These are phyloP conservation scores for Leptinotarsa undecemlineata DNA, from an alignment of 1,140 invertebrate species.

Conservation along the genomic window DNA sequence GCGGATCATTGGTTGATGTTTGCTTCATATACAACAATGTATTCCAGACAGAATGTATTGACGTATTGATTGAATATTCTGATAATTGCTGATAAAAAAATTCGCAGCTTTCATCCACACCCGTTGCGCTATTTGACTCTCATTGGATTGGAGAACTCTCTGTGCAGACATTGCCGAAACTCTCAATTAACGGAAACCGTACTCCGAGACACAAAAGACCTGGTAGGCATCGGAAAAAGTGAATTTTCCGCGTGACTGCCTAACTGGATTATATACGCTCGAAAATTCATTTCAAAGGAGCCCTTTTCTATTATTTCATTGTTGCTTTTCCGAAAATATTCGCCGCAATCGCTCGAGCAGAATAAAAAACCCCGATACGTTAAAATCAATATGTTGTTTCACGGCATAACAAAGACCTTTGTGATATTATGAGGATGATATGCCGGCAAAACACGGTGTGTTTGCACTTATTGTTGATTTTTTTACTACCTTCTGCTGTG, in stretches of 20 bases:
- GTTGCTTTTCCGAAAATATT: conserved; percentile 25
- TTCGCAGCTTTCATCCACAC: background rate
- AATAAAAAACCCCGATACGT: background rate
- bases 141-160: background rate
- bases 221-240: conserved; percentile 21
- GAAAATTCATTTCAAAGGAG: conserved; percentile 19
- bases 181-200: conserved; percentile 4
- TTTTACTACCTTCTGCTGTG: background rate
- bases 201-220: conserved; percentile 1
- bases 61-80: background rate
- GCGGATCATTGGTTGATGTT: too few species aligned
- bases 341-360: conserved; percentile 14
- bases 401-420: background rate
- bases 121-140: background rate
- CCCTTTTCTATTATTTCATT: conserved; percentile 28
- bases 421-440: background rate
- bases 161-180: background rate
- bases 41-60: too few species aligned
- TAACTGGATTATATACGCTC: conserved; percentile 20
- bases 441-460: conserved; percentile 1
- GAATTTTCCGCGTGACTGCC: conserved; percentile 20
- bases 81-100: background rate
- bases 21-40: too few species aligned
- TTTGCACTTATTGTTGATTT: conserved; percentile 2
- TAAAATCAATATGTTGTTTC: conserved; percentile 18